Evolutionary conservation across 2,797 vertebrate genomes (phyloP), one percentile per base, ranked within the genome.

Genomic region (Myotis findleyi): DNA sequence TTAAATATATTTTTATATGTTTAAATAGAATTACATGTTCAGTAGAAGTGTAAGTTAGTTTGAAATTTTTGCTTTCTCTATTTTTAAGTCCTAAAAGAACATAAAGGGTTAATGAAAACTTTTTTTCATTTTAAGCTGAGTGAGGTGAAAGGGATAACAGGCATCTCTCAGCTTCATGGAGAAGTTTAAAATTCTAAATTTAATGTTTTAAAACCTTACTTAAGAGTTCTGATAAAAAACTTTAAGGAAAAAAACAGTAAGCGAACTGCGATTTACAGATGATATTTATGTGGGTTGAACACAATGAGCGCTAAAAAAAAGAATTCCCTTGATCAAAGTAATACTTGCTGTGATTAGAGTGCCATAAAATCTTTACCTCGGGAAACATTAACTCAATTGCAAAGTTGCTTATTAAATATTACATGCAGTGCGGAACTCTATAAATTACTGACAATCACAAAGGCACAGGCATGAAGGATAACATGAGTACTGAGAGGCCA

Each of bases 1-100:
- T 96, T 89, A 87, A 91, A 81, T 57, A 73, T 94, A 92, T 44
- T 95, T 96, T 96, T 95, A 84, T 93, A 4, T 66, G 90, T 73
- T 30, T 97, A 95, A 96, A 94, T 71, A 83, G 79, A 97, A 97
- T 90, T 97, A 30, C 33, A 69, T 97, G 90, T 27, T 97, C 7
- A 94, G 64, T 25, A 95, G 57, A 92, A 90, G 76, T 64, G 51
- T 93, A 94, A 91, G 90, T 53, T 76, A 80, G 94, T 55, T 68
- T 93, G 59, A 96, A 95, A 97, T 64, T 55, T 96, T 97, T 96
- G 53, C 18, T 77, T 92, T 88, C 27, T 51, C 66, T 96, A 33
- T 71, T 96, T 93, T 86, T 77, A 92, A 93, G 68, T 66, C 77
- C 11, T 92, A 72, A 97, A 95, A 95, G 68, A 96, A 95, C 80